Percentiles rank a stretch among this genome's conserved stretches.
Conservation (phyloP, 2,888 invertebrate genomes). For the Cantharis nigra region DNA sequence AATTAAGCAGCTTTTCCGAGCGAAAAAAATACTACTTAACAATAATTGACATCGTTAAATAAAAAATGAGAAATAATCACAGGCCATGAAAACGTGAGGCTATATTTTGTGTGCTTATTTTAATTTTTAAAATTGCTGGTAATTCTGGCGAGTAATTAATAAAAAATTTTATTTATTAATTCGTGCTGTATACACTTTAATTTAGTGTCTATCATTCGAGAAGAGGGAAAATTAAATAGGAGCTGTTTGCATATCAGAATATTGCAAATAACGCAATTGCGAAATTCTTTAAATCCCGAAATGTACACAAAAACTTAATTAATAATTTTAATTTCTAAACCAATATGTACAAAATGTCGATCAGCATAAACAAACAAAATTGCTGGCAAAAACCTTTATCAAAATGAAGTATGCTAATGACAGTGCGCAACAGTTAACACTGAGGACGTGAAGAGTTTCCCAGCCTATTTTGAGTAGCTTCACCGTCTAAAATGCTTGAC, state of each 20-base stretch:
- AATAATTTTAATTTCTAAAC: conserved; percentile 9
- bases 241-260: background rate
- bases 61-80: background rate
- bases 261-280: background rate
- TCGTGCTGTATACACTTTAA: background rate
- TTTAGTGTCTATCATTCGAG: background rate
- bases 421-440: conserved; percentile 27
- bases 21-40: background rate
- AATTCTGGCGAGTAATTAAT: background rate
- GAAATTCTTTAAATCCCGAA: background rate
- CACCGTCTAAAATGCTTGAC: conserved; percentile 18
- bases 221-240: background rate
- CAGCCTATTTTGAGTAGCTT: background rate
- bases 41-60: background rate
- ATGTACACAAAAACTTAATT: conserved; percentile 13
- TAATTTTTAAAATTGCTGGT: background rate
- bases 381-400: conserved; percentile 12
- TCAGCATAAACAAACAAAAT: conserved; percentile 22
- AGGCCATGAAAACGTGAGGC: background rate
- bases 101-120: background rate
- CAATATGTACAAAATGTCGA: conserved; percentile 16
- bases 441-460: conserved; percentile 18
- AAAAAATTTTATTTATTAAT: background rate
- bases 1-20: background rate
- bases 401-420: conserved; percentile 20